A percentile compares a stretch with the other conserved stretches of the same genome.
These are phyloP conservation scores for Leptinotarsa haldemani DNA, from an alignment of 2,888 invertebrate species.

Conservation along the genomic window DNA sequence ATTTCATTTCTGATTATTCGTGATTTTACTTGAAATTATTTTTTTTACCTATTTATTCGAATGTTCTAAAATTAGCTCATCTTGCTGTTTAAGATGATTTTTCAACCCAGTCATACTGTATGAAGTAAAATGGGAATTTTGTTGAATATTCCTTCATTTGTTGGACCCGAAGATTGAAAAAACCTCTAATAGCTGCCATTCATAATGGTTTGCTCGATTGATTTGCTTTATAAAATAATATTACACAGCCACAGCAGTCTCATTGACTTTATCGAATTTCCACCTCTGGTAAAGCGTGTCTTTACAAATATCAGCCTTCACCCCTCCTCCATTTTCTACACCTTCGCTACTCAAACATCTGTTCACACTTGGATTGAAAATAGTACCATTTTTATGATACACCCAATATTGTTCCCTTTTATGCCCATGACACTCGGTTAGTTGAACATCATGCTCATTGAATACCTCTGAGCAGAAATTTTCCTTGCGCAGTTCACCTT, in stretches of 20 bases:
- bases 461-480: conserved; percentile 78
- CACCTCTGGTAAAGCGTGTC: conserved; percentile 59
- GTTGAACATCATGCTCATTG: conserved; percentile 65
- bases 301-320: conserved; percentile 59
- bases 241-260: conserved; percentile 49
- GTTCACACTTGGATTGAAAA: conserved; percentile 60
- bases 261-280: conserved; percentile 61
- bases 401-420: conserved; percentile 63
- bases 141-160: no score
- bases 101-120: no score
- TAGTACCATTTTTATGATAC: conserved; percentile 58
- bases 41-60: no score
- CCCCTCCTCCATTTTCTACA: conserved; percentile 60
- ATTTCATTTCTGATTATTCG: no score
- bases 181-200: not conserved
- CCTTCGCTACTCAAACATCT: conserved; percentile 63
- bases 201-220: not conserved
- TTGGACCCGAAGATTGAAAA: not conserved
- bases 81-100: no score
- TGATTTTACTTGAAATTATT: no score
- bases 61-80: no score
- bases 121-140: no score
- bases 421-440: conserved; percentile 67
- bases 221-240: conserved; percentile 9
- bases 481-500: conserved; percentile 81